Base-by-base conservation (phyloP, 2,113 vertebrate species). In the Pluvialis apricaria region DNA sequence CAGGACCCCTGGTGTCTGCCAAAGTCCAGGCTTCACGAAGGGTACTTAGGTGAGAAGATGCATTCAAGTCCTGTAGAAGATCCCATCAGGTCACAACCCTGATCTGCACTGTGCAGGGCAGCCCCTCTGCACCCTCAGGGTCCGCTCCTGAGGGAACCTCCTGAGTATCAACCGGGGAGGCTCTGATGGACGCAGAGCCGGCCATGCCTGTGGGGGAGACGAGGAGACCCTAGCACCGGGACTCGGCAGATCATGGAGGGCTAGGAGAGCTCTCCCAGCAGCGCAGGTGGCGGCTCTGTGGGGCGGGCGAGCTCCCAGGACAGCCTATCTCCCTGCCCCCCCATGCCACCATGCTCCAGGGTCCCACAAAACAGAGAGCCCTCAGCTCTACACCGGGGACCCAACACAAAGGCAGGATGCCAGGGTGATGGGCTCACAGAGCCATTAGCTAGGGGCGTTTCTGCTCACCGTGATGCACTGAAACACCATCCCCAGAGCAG, bases 261-360 rank as follows among this genome's bases (percentile, higher is more conserved):
- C 47, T 38, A 52, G 61, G 15, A 84, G n/a, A 80, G 44, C 26
- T 40, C 66, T 92, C 47, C 65, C 52, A 72, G 26, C 11, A 64
- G 36, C 0, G 0, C 49, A 57, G 14, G 62, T 28, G 3, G 9
- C 19, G 22, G 6, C 0, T 91, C 66, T 57, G 36, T 29, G 20
- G 44, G 44, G 11, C 54, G 72, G 22, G 5, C 0, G 1, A 77
- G 36, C 16, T 72, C 11, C 24, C 54, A 54, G 21, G 32, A 82
- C 45, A 90, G 54, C 49, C 49, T 55, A 40, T n/a, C 66, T 60
- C 47, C 16, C 44, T 86, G 21, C 6, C 2, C 12, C 9, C 1
- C 21, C 47, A 2, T 61, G 79, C 9, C 85, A 92, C 19, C 71
- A 86, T 29, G 45, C 16, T 82, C 45, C 61, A 69, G 29, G 10